phyloP scores from a whole-genome alignment of 2,888 invertebrate genomes.

The Acanthococcus lagerstroemiae region DNA sequence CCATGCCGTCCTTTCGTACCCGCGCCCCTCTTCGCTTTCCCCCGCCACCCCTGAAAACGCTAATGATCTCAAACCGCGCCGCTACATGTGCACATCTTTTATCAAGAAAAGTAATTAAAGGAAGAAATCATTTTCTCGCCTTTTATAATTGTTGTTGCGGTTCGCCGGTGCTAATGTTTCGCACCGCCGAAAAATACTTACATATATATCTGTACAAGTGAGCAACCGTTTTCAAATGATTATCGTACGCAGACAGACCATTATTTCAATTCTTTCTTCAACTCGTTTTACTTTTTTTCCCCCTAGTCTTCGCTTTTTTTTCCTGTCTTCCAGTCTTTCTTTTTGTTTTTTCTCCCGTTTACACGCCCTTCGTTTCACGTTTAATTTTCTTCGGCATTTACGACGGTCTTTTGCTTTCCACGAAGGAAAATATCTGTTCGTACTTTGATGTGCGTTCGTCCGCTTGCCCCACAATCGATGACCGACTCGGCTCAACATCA shows the following conservation, averaged over 20 bases:
- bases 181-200: neutral
- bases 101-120: slow-evolving; percentile 28
- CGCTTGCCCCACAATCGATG: too few species aligned
- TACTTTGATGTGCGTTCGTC: too few species aligned
- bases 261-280: neutral
- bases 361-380: too few species aligned
- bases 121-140: slow-evolving; percentile 26
- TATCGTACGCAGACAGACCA: neutral
- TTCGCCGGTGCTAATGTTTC: neutral
- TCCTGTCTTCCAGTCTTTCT: neutral
- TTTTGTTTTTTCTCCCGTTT: neutral
- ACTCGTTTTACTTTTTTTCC: neutral
- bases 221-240: neutral
- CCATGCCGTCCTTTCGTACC: too few species aligned
- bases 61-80: slow-evolving; percentile 18
- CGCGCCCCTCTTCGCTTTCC: neutral
- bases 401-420: too few species aligned
- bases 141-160: slow-evolving; percentile 1
- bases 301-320: neutral
- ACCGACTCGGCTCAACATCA: too few species aligned
- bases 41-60: neutral
- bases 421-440: too few species aligned
- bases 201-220: too few species aligned
- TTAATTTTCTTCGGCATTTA: neutral
- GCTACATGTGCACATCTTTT: slow-evolving; percentile 3